A percentile compares a stretch with the other conserved stretches of the same genome.
Conservation (phyloP, 1,140 invertebrate species). For the Platorchestia sp. region DNA sequence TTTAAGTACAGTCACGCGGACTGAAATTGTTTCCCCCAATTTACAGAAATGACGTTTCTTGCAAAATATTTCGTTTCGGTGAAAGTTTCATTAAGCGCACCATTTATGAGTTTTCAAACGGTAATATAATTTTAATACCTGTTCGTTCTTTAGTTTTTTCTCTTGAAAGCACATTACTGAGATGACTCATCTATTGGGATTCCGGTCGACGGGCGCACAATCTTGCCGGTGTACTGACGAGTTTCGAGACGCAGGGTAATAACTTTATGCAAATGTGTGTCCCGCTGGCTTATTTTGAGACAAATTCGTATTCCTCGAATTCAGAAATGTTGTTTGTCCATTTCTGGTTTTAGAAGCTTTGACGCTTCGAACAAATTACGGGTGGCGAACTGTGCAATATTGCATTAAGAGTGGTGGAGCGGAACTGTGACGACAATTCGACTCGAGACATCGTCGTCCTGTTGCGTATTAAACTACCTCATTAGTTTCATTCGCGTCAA, state of each 20-base stretch:
- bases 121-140: too few species aligned
- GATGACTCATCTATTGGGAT: too few species aligned
- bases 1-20: not conserved
- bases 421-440: not conserved
- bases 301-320: not conserved
- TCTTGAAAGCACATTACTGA: too few species aligned
- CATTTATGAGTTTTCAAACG: too few species aligned
- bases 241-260: not conserved
- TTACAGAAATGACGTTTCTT: too few species aligned
- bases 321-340: not conserved
- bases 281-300: not conserved
- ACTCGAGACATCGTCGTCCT: not conserved
- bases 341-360: not conserved
- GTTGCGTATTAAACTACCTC: not conserved
- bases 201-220: not conserved
- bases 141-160: too few species aligned
- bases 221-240: not conserved
- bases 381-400: too few species aligned
- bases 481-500: not conserved
- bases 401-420: too few species aligned
- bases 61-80: too few species aligned
- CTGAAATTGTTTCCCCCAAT: not conserved
- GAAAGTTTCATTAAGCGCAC: too few species aligned
- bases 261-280: not conserved
- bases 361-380: not conserved